Conservation (phyloP, 2,113 vertebrate species). For the Orcinus orca region DNA sequence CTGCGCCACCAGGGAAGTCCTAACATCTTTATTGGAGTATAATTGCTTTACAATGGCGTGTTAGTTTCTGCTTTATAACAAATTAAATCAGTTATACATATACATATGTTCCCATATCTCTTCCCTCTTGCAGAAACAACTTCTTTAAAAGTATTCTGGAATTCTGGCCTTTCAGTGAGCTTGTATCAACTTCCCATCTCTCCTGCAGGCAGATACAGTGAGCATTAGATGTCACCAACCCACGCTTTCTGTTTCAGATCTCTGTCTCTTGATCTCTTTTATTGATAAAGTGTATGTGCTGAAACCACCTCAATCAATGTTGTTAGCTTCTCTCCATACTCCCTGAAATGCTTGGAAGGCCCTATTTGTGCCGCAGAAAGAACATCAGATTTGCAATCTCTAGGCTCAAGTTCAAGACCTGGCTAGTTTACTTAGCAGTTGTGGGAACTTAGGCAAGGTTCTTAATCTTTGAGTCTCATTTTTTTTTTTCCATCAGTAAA, state of each 20-base stretch:
- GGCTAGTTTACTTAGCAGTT: not conserved
- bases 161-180: not conserved
- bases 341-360: not conserved
- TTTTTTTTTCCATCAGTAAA: not conserved
- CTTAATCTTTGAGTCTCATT: not conserved
- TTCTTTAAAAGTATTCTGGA: not conserved
- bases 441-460: not conserved
- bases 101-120: too few species aligned
- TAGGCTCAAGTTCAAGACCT: not conserved
- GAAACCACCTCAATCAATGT: accelerated
- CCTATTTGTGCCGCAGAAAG: not conserved
- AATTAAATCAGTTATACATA: too few species aligned
- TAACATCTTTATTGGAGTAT: too few species aligned
- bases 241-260: not conserved
- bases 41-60: too few species aligned
- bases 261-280: not conserved
- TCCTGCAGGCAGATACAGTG: not conserved
- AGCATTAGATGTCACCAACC: accelerated
- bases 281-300: not conserved
- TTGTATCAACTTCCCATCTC: too few species aligned
- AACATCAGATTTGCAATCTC: not conserved
- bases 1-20: too few species aligned
- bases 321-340: not conserved
- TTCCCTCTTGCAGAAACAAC: not conserved
- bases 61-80: too few species aligned